Percentiles rank a stretch among this genome's conserved stretches.
Evolutionary conservation across 2,888 invertebrate species (phyloP).

Genomic region (Fragum whitleyi): DNA sequence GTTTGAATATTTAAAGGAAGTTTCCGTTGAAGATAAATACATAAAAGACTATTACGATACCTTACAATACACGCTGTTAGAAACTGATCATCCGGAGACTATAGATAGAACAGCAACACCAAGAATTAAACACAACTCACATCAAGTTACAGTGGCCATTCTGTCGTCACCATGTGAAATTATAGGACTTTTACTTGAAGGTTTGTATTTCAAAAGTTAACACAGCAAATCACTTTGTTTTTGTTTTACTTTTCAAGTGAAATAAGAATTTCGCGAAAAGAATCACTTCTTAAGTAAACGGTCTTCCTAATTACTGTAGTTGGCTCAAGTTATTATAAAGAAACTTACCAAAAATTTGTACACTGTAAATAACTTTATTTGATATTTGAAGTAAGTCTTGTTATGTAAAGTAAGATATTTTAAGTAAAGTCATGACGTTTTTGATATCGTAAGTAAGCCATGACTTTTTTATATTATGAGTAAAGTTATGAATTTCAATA

Average conservation of each 20-base stretch:
- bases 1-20: not conserved
- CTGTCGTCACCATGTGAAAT: conserved; percentile 71
- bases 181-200: conserved; percentile 66
- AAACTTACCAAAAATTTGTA: too few relatives aligned
- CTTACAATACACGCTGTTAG: conserved; percentile 66
- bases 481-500: too few relatives aligned
- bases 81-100: conserved; percentile 66
- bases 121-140: conserved; percentile 29
- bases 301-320: too few relatives aligned
- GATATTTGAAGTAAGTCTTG: too few relatives aligned
- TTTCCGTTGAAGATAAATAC: conserved; percentile 13
- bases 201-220: conserved; percentile 24
- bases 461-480: too few relatives aligned
- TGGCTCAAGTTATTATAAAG: too few relatives aligned
- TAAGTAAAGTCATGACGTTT: too few relatives aligned
- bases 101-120: conserved; percentile 62
- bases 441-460: too few relatives aligned
- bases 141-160: conserved; percentile 46
- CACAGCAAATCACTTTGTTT: too few relatives aligned
- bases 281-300: too few relatives aligned
- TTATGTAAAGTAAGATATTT: too few relatives aligned
- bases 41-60: conserved; percentile 47
- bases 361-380: too few relatives aligned
- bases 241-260: not conserved
- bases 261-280: not conserved